phyloP scores from a whole-genome alignment of 2,797 vertebrate genomes.

The Acipenser transmontanus region DNA sequence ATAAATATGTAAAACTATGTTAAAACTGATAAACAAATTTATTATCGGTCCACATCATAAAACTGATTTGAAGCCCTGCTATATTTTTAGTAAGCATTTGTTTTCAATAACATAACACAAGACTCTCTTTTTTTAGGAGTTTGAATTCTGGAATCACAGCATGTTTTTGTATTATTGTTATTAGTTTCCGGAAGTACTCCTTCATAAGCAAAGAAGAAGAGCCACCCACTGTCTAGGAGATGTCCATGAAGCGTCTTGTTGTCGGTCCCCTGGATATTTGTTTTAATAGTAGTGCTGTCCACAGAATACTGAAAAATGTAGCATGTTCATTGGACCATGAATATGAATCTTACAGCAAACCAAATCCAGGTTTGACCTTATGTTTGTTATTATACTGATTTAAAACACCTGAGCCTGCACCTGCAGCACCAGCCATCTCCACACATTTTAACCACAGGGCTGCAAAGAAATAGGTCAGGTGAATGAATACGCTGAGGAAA shows the following conservation, averaged over 20 bases:
- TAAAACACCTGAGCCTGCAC: too few species aligned
- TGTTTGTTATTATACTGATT: too few species aligned
- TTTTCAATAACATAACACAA: too few species aligned
- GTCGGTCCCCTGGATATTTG: slow-evolving; percentile 77
- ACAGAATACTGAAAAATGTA: slow-evolving; percentile 91
- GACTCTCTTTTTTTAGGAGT: neutral
- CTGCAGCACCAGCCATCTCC: too few species aligned
- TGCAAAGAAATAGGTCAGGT: too few species aligned
- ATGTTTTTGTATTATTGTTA: slow-evolving; percentile 19
- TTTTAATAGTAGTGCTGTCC: slow-evolving; percentile 82
- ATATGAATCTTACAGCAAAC: slow-evolving; percentile 83
- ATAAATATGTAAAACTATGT: too few species aligned
- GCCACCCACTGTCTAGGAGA: slow-evolving; percentile 67
- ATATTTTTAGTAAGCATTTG: too few species aligned
- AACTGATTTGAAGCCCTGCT: too few species aligned
- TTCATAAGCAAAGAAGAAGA: slow-evolving; percentile 53
- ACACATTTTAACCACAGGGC: too few species aligned
- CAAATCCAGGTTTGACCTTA: slow-evolving; percentile 63
- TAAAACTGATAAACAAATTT: too few species aligned
- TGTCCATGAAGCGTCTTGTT: slow-evolving; percentile 83
- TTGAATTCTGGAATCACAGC: neutral
- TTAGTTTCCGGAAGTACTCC: slow-evolving; percentile 60
- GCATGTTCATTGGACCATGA: slow-evolving; percentile 91
- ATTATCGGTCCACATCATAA: too few species aligned
- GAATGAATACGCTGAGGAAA: too few species aligned